These are phyloP conservation scores for Arizona elegans DNA, from an alignment of 2,113 vertebrate genomes.

Conservation along the genomic window DNA sequence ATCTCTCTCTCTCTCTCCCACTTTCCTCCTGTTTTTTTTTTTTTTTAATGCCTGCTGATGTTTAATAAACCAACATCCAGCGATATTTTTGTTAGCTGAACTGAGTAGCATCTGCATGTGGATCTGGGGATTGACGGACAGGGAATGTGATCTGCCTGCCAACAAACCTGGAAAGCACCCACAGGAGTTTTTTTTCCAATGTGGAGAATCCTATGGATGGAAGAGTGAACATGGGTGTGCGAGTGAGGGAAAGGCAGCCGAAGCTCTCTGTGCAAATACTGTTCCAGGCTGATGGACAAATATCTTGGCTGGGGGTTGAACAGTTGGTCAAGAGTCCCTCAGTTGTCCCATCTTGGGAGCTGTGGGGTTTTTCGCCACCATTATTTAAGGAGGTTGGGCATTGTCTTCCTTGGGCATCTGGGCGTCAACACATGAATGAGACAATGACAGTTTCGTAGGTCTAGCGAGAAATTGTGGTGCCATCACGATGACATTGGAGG, in stretches of 20 bases:
- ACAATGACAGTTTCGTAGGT: too few relatives aligned
- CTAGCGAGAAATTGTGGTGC: too few relatives aligned
- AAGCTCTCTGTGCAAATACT: neutral
- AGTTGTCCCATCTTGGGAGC: too few relatives aligned
- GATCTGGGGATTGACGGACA: neutral
- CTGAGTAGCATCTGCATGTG: neutral
- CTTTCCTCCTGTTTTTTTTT: too few relatives aligned
- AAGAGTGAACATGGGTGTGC: neutral
- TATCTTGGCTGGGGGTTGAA: neutral
- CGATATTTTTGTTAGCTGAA: neutral
- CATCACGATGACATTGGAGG: too few relatives aligned
- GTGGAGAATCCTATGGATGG: neutral
- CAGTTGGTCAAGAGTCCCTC: fast-evolving
- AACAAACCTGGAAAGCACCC: neutral
- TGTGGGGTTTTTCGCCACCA: neutral
- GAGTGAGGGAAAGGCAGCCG: neutral
- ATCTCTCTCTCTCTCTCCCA: neutral
- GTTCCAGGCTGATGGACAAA: neutral
- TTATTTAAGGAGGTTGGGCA: neutral
- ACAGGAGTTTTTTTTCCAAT: neutral
- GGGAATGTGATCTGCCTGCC: neutral
- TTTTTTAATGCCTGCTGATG: too few relatives aligned
- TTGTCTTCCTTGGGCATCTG: neutral
- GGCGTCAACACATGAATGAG: too few relatives aligned
- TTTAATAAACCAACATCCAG: neutral